Base-by-base conservation (phyloP, 2,797 vertebrate species). In the Chaetophractus vellerosus region DNA sequence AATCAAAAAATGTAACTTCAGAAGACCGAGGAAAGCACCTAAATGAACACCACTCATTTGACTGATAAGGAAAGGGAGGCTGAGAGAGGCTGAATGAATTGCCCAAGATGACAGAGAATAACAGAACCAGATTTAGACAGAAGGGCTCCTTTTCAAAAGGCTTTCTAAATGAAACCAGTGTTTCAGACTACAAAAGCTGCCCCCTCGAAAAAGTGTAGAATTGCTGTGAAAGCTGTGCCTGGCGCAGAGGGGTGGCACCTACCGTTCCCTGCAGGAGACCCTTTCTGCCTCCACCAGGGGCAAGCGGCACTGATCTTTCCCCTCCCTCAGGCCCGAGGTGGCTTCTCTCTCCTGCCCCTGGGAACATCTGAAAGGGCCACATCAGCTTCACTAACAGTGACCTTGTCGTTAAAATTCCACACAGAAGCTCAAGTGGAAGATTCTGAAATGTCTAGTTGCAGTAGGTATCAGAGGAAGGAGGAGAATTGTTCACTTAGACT, bases 351-450 rank as follows among this genome's bases (percentile, higher is more conserved):
- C 69, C 26, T 8, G 36, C 4, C 23, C 38, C 31, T 0, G 5
- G 8, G 33, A 57, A 36, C 6, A 5, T 45, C 74, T 68, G 36
- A 64, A 0, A 41, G 31, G 41, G 50, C 36, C 69, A 81, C 31
- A 36, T 21, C 11, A 1, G 10, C 64, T 33, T 28, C 28, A 33
- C 28, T 9, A 50, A 74, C 1, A 18, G 52, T n/a, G 24, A 64
- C 28, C 33, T 11, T 21, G 26, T 72, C 33, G 71, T 76, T 85
- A 82, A 93, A 71, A 91, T 82, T 26, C 66, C 21, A 86, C 61
- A 52, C 57, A 95, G 91, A 90, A 91, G 63, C 57, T 72, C 59
- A 72, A 95, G 41, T 5, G 10, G 12, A 75, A 80, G 24, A 24
- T 69, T 41, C 76, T 3, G 15, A 74, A 90, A 75, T 1, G 38